phyloP scores from a whole-genome alignment of 2,888 invertebrate species.

The Papilio elwesi region DNA sequence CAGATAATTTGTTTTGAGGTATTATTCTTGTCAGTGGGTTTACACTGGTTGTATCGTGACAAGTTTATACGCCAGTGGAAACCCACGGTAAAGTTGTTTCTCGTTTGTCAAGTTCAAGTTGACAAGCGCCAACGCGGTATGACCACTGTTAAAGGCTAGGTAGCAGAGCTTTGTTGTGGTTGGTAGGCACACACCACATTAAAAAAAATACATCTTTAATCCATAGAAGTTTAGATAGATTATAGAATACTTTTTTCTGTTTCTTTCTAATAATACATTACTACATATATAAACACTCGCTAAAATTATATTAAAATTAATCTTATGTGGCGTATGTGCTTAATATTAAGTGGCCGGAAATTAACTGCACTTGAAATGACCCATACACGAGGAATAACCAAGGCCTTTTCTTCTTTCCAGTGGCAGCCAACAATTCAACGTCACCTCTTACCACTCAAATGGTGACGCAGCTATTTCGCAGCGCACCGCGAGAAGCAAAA shows the following conservation, averaged over 20 bases:
- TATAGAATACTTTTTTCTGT: not conserved
- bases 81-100: no score
- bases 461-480: conserved; percentile 58
- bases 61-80: no score
- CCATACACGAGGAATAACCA: conserved; percentile 4
- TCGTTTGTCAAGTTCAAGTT: no score
- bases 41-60: no score
- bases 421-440: conserved; percentile 60
- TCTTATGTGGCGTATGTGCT: not conserved
- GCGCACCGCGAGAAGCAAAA: conserved; percentile 51
- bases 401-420: conserved; percentile 62
- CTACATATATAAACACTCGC: not conserved
- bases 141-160: no score
- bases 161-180: no score
- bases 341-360: not conserved
- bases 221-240: no score
- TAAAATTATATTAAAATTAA: not conserved
- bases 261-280: not conserved
- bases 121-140: no score
- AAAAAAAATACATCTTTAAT: no score
- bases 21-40: no score
- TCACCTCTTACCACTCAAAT: conserved; percentile 55
- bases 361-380: not conserved
- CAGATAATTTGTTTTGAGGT: no score
- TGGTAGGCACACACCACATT: no score